Base-by-base conservation (phyloP, 2,797 vertebrate genomes). In the Spheniscus humboldti region DNA sequence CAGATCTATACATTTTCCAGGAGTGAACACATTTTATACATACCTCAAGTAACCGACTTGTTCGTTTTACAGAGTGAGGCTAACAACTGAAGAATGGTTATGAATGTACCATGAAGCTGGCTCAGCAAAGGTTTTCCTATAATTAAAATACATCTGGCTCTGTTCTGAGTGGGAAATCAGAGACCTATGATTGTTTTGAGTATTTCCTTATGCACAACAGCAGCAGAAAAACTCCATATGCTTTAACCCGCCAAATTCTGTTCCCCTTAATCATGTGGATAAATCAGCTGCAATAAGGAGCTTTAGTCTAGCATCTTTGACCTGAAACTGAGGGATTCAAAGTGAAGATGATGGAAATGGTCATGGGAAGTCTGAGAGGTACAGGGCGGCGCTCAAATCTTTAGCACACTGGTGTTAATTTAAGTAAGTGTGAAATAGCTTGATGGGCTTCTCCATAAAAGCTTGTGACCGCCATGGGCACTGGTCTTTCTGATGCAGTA, bases 81-180 rank as follows among this genome's bases (percentile, higher is more conserved):
- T 78, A 86, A 71, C 56, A 73, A 90, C 83, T 45, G 74, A 82
- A 77, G 80, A 79, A 73, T 48, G 33, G 35, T 52, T 92, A 83
- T 68, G 92, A 86, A 74, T 35, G 48, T 74, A 79, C 77, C 50
- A 7, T 37, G 71, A 66, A 87, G 50, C 56, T 77, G 84, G 77
- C 78, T 95, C 48, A 83, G 56, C 77, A 68, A 86, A 80, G 45
- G 67, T 63, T 92, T 95, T 93, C 60, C 88, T 83, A 18, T 50
- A 67, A 77, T 92, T 93, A 85, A 92, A 92, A 76, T 77, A 73
- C 77, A 80, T 94, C 90, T 93, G 83, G 39, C 67, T 90, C 74
- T 56, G 55, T 76, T 93, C 63, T 55, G 56, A 89, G 45, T 59
- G 85, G 93, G 83, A 93, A 85, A 76, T 86, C 79, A 73, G 50